A percentile compares a stretch with the other conserved stretches of the same genome.
Evolutionary conservation across 2,888 invertebrate genomes (phyloP).

Genomic region (Chironomus tentans): DNA sequence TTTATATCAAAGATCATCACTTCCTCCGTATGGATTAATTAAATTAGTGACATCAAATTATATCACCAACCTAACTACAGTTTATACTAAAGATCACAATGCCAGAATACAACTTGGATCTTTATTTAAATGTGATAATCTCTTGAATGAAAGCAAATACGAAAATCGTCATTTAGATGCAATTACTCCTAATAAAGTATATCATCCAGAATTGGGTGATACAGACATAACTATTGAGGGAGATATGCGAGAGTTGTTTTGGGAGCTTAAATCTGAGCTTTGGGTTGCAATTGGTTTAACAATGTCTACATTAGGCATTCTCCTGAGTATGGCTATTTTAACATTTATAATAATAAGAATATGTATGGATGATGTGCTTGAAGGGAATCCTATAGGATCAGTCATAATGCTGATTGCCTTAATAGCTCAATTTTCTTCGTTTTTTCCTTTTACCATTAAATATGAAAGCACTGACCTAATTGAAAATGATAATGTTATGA

Average conservation of each 20-base stretch:
- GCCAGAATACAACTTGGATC: slow-evolving; percentile 32
- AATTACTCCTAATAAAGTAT: neutral
- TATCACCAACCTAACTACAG: slow-evolving; percentile 39
- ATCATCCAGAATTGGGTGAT: neutral
- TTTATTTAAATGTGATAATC: slow-evolving; percentile 1
- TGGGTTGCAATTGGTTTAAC: slow-evolving; percentile 58
- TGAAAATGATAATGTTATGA: slow-evolving; percentile 35
- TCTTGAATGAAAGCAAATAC: neutral
- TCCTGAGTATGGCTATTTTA: slow-evolving; percentile 55
- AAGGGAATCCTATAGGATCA: slow-evolving; percentile 54
- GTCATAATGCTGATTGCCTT: slow-evolving; percentile 44
- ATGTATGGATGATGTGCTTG: slow-evolving; percentile 53
- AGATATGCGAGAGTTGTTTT: slow-evolving; percentile 38
- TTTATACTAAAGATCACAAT: slow-evolving; percentile 38
- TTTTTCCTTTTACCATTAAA: slow-evolving; percentile 46
- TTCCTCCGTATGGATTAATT: slow-evolving; percentile 32
- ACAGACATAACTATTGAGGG: neutral
- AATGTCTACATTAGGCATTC: slow-evolving; percentile 54
- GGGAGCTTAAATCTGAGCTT: slow-evolving; percentile 40
- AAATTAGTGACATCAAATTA: slow-evolving; percentile 40
- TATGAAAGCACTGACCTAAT: slow-evolving; percentile 37
- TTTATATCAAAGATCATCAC: neutral
- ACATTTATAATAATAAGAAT: slow-evolving; percentile 56
- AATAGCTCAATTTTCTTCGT: slow-evolving; percentile 44
- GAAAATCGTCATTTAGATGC: neutral